Evolutionary conservation across 2,113 vertebrate genomes (phyloP), one percentile per base, ranked within the genome.

Genomic region (Psophia crepitans): DNA sequence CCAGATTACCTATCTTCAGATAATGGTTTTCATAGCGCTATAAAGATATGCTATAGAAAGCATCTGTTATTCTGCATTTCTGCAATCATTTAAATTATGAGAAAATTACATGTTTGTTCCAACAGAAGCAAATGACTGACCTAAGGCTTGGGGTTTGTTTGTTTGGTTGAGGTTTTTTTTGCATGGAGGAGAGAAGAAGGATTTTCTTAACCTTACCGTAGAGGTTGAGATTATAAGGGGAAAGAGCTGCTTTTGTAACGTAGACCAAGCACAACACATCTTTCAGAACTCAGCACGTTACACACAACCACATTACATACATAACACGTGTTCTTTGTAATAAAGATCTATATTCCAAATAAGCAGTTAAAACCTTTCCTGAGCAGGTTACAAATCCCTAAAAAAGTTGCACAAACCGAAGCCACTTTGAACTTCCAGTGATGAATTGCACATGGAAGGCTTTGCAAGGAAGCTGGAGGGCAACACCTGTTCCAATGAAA

Each of bases 341-440:
- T 70, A 97, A 75, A 74, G 83, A 77, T 69, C 92, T 95, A 10
- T 91, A 87, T 58, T 89, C 58, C 75, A 92, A 89, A 65, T 53
- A 93, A 97, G 60, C 60, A 95, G 89, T 90, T 92, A 77, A 96
- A 97, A 83, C 74, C 60, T 68, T 90, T 87, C 84, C 85, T 77
- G 69, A 84, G 79, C 41, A 95, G 57, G 33, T 87, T 94, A 83
- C 69, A 96, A 93, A 96, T 90, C 69, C 89, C 71, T 90, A 23
- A 37, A 79, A 89, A 43, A 44, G 22, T 46, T 91, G 37, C 54
- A 80, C 48, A 91, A 89, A 91, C 76, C 17, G 44, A 73, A 48
- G 53, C 7, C 37, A 41, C 87, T 89, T 94, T 83, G 81, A 93
- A 87, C 69, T 89, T 85, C 46, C 64, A 41, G 58, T 78, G 87